Evolutionary conservation across 2,888 invertebrate species (phyloP).

Genomic region (Chesias legatella): DNA sequence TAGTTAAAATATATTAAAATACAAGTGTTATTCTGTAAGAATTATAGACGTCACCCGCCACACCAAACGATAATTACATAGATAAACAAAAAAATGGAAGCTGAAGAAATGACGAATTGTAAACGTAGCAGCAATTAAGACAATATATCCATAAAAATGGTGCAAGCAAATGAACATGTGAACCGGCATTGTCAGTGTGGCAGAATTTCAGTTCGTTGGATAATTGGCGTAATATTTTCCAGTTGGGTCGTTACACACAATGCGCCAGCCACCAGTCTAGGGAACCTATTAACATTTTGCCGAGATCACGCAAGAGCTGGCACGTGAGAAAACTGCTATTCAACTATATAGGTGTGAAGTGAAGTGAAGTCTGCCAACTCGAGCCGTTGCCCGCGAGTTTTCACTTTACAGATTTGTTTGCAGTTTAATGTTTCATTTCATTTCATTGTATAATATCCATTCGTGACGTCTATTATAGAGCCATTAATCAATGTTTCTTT

Average conservation of each 20-base stretch:
- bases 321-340: constrained; percentile 30
- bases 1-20: too few relatives aligned
- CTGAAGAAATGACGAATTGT: constrained; percentile 2
- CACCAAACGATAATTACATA: too few relatives aligned
- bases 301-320: constrained; percentile 28
- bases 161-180: constrained; percentile 30
- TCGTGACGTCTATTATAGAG: too few relatives aligned
- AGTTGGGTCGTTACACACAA: constrained; percentile 38
- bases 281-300: constrained; percentile 60
- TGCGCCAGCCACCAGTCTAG: constrained; percentile 53
- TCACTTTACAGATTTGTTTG: too few relatives aligned
- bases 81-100: too few relatives aligned
- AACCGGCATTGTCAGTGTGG: constrained; percentile 29
- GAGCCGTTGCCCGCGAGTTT: background rate
- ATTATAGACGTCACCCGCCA: too few relatives aligned
- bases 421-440: too few relatives aligned
- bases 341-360: constrained; percentile 12
- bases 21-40: too few relatives aligned
- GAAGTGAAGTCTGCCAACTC: constrained; percentile 10
- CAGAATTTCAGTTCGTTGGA: constrained; percentile 40
- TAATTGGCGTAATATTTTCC: constrained; percentile 64
- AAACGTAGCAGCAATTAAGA: constrained; percentile 26
- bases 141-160: constrained; percentile 28
- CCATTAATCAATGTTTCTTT: too few relatives aligned
- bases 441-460: too few relatives aligned